Conservation (phyloP, 2,113 vertebrate genomes). For the Hippopotamus amphibius region DNA sequence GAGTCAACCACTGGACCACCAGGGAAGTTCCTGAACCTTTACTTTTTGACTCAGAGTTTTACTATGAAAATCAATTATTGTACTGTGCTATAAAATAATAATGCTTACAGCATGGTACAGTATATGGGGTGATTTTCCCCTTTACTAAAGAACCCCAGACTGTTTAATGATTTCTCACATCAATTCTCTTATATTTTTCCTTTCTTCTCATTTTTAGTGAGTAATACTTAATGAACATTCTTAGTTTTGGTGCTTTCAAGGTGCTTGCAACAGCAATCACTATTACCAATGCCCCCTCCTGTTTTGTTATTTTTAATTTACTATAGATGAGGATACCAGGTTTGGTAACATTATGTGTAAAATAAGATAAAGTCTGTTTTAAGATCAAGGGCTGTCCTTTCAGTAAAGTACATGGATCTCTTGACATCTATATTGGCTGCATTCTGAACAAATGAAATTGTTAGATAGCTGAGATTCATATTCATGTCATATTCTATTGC, state of each 20-base stretch:
- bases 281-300: background rate
- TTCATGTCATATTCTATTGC: background rate
- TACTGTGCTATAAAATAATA: conserved; percentile 3
- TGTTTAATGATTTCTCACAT: conserved; percentile 10
- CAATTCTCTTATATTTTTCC: background rate
- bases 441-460: background rate
- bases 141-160: background rate
- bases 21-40: background rate
- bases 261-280: background rate
- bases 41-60: conserved; percentile 43
- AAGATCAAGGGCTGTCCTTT: background rate
- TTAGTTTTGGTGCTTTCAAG: background rate
- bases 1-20: too few relatives aligned
- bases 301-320: conserved; percentile 40
- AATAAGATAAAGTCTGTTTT: background rate
- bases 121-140: background rate
- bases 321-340: background rate
- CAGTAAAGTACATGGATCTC: background rate
- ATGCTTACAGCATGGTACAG: background rate
- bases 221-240: background rate
- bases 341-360: conserved; percentile 42
- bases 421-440: background rate
- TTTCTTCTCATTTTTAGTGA: conserved; percentile 4
- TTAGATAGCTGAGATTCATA: conserved; percentile 26
- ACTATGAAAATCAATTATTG: conserved; percentile 7